phyloP scores from a whole-genome alignment of 1,140 invertebrate species.

The Ostrea denselamellosa region DNA sequence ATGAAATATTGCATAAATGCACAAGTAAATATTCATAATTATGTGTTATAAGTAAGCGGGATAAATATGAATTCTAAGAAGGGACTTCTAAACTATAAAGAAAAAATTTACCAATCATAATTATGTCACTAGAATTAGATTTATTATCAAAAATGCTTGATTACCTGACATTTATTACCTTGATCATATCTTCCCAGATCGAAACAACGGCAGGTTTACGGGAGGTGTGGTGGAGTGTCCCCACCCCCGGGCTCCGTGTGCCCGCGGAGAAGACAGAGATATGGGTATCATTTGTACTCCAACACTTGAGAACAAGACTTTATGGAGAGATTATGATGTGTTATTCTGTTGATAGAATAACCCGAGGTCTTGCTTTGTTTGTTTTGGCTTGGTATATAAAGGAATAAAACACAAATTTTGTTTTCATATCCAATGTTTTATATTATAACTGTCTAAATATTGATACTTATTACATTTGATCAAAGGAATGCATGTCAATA shows the following conservation, averaged over 20 bases:
- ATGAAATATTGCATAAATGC: neutral
- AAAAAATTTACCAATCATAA: neutral
- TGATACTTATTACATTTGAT: neutral
- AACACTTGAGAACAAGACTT: neutral
- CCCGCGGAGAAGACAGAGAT: neutral
- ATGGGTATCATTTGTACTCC: neutral
- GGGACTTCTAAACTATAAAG: neutral
- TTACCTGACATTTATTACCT: slow-evolving; percentile 10
- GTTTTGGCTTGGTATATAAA: neutral
- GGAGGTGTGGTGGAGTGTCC: neutral
- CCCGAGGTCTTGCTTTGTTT: neutral
- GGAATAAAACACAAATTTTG: neutral
- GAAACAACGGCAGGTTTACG: neutral
- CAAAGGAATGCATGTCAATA: neutral
- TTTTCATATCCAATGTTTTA: slow-evolving; percentile 7
- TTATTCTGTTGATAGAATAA: neutral
- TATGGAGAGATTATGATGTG: neutral
- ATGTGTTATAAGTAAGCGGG: neutral
- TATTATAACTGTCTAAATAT: slow-evolving; percentile 37
- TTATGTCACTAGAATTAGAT: slow-evolving; percentile 15
- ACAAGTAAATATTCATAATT: neutral
- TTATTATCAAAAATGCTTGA: neutral
- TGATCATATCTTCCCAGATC: slow-evolving; percentile 1
- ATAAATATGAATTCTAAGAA: neutral
- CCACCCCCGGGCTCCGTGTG: neutral